These are phyloP conservation scores for Dasyurus viverrinus DNA, from an alignment of 2,113 vertebrate genomes.

Conservation along the genomic window DNA sequence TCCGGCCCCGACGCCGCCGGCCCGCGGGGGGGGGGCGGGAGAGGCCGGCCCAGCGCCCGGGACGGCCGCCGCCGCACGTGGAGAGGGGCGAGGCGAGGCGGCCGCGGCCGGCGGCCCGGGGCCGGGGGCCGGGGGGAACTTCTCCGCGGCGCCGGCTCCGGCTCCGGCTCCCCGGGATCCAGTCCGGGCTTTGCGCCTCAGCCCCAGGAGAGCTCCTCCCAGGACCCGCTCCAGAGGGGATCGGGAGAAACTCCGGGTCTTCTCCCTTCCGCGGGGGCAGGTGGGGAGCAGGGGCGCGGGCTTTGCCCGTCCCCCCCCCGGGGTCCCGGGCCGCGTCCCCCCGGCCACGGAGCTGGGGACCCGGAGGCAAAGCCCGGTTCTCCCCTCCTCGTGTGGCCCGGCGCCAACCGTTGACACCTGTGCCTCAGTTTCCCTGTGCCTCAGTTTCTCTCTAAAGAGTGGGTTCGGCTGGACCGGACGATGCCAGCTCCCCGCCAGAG, in stretches of 20 bases:
- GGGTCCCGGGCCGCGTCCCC: no score
- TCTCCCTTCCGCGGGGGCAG: background rate
- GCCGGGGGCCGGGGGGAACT: background rate
- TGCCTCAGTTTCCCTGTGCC: background rate
- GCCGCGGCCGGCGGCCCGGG: no score
- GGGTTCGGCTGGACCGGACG: no score
- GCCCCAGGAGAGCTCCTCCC: background rate
- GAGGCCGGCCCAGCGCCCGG: no score
- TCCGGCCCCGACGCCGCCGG: background rate
- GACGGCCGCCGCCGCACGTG: background rate
- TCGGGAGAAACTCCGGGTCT: background rate
- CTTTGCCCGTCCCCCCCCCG: no score
- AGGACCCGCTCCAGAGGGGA: background rate
- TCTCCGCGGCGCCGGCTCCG: background rate
- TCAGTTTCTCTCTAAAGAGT: background rate
- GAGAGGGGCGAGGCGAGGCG: background rate
- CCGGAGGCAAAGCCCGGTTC: background rate
- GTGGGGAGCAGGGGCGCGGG: background rate
- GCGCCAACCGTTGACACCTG: background rate
- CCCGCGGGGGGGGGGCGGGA: background rate
- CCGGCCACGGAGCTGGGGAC: no score
- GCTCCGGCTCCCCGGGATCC: background rate
- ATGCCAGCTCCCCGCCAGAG: background rate
- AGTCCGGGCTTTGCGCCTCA: background rate
- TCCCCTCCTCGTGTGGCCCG: background rate